These are phyloP conservation scores for Diadema setosum DNA, from an alignment of 35 echinoderm and acorn worm genomes.

Conservation along the genomic window DNA sequence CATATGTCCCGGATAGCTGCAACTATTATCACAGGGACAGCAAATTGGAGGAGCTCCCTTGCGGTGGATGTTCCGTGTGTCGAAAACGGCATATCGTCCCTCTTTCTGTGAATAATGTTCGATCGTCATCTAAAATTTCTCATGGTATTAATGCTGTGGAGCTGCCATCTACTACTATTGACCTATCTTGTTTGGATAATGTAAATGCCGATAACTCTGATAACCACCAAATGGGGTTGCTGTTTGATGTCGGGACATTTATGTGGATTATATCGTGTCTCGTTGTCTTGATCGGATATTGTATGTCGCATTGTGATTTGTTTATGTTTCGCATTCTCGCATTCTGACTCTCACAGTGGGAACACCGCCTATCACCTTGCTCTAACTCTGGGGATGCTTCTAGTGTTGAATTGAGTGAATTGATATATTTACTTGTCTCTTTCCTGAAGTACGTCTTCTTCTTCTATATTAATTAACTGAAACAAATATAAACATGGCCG, in stretches of 20 bases:
- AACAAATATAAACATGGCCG: too few relatives aligned
- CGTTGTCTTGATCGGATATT: neutral
- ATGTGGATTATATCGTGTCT: neutral
- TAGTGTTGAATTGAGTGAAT: too few relatives aligned
- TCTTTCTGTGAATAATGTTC: neutral
- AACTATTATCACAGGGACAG: conserved; percentile 39
- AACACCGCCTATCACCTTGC: too few relatives aligned
- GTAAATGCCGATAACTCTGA: neutral
- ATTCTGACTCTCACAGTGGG: too few relatives aligned
- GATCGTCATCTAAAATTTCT: neutral
- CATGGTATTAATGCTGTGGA: neutral
- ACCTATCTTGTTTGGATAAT: neutral
- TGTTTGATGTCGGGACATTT: neutral
- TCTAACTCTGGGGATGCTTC: too few relatives aligned
- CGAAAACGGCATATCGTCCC: neutral
- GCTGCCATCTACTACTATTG: too few relatives aligned
- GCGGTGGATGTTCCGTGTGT: conserved; percentile 35
- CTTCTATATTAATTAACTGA: too few relatives aligned
- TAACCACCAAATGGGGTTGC: neutral
- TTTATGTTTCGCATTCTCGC: neutral
- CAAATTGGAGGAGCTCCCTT: neutral
- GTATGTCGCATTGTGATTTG: neutral
- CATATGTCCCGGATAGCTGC: conserved; percentile 20
- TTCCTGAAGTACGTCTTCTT: too few relatives aligned
- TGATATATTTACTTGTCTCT: too few relatives aligned